Base-by-base conservation (phyloP, 2,113 vertebrate species). In the Xiphias gladius region DNA sequence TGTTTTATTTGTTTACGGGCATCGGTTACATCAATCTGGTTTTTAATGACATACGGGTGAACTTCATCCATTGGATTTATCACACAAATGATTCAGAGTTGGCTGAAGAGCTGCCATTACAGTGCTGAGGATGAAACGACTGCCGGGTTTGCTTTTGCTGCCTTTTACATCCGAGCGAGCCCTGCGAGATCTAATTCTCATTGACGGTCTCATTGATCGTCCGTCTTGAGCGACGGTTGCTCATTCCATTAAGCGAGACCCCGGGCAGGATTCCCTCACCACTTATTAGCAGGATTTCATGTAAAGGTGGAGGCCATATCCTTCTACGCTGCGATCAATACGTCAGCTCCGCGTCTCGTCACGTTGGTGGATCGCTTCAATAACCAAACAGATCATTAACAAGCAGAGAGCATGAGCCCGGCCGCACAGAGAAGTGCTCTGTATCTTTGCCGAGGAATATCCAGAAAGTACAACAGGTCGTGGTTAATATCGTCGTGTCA, bases 251-350 rank as follows among this genome's bases (percentile, higher is more conserved):
- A 80, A 68, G 55, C 5, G 37, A 66, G 14, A 67, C 80, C 83
- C 37, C 10, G 32, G 80, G 76, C 79, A 43, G 78, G 69, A 76
- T 80, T 79, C 79, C 68, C 74, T 80, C 74, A 22, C 43, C 4
- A 50, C 65, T 63, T 68, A 67, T 90, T 85, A 73, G 71, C 2
- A 11, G 50, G 72, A 69, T 79, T 72, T 65, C 55, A 85, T 76
- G 79, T 77, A 48, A 69, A 88, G 77, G 82, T 67, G 81, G 87
- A 84, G 71, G 80, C 78, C 73, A 35, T 48, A 71, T 86, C 77
- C 74, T n/a, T 55, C 74, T 16, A 28, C 30, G 2, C 20, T 1
- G 39, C 8, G 57, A 81, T 88, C 69, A 63, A 87, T 84, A 71
- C 4, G 24, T 82, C 81, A 77, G 86, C 57, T 61, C 50, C 48